Evolutionary conservation across 2,888 invertebrate genomes (phyloP).

Genomic region (Tenodera sinensis): DNA sequence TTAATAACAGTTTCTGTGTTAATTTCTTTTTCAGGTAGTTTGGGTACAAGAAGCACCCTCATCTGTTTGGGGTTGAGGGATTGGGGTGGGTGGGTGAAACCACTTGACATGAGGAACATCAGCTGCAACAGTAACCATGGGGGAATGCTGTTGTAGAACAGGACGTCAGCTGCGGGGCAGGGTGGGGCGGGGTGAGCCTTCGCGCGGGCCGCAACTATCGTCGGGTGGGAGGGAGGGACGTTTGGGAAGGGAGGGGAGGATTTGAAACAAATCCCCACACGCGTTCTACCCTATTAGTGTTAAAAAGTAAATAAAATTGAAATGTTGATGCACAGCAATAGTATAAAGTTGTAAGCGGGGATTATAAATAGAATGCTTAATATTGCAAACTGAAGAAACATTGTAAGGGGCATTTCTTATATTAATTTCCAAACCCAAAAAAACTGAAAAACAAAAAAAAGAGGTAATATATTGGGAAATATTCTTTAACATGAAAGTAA

Average conservation of each 20-base stretch:
- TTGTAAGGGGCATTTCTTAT: slow-evolving; percentile 21
- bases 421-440: background rate
- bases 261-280: slow-evolving; percentile 8
- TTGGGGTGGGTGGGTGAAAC: slow-evolving; percentile 51
- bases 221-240: slow-evolving; percentile 30
- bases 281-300: slow-evolving; percentile 1
- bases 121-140: slow-evolving; percentile 12
- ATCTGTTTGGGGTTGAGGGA: slow-evolving; percentile 41
- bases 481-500: background rate
- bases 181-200: slow-evolving; percentile 25
- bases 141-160: slow-evolving; percentile 16
- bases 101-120: slow-evolving; percentile 36
- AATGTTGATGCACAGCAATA: slow-evolving; percentile 6
- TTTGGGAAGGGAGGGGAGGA: slow-evolving; percentile 29
- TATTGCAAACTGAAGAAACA: slow-evolving; percentile 16
- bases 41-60: slow-evolving; percentile 28
- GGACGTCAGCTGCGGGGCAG: slow-evolving; percentile 1
- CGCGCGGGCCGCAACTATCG: slow-evolving; percentile 12
- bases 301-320: background rate
- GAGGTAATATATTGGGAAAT: background rate
- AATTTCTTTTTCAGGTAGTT: slow-evolving; percentile 25
- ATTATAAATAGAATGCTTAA: slow-evolving; percentile 22
- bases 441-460: background rate
- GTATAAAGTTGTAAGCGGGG: background rate
- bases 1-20: background rate